Evolutionary conservation across 2,797 vertebrate species (phyloP).

Genomic region (Aulostomus chinensis): DNA sequence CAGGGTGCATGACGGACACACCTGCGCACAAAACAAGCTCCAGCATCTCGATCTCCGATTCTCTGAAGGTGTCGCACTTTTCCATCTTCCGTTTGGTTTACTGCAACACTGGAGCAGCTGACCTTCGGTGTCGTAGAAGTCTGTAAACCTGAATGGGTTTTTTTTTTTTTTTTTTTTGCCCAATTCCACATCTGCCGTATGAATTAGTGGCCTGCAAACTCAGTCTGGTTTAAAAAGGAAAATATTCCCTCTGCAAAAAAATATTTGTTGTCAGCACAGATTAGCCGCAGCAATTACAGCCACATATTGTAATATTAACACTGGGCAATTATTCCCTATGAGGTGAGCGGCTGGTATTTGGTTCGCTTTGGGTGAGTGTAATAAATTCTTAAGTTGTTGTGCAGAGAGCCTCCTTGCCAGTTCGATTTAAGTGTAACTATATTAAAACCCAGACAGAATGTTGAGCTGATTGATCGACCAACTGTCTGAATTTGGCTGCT

Average conservation of each 20-base stretch:
- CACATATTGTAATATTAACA: conserved; percentile 53
- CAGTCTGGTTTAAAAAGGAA: conserved; percentile 57
- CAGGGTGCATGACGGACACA: conserved; percentile 34
- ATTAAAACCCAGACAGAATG: conserved; percentile 43
- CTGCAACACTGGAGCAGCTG: conserved; percentile 23
- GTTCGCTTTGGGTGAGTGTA: conserved; percentile 48
- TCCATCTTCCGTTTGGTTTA: not conserved
- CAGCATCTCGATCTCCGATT: not conserved
- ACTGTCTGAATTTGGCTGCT: conserved; percentile 44
- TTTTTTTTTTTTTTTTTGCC: conserved; percentile 59
- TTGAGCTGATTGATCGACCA: conserved; percentile 50
- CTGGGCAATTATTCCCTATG: conserved; percentile 17
- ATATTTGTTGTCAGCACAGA: conserved; percentile 73
- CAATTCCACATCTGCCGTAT: conserved; percentile 66
- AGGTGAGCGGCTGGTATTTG: conserved; percentile 55
- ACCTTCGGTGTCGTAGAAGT: too few relatives aligned
- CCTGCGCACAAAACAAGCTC: conserved; percentile 33
- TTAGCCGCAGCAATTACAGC: conserved; percentile 59
- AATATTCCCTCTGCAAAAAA: conserved; percentile 62
- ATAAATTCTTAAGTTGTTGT: conserved; percentile 59
- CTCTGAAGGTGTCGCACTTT: not conserved
- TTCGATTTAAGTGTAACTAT: conserved; percentile 45
- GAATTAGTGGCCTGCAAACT: conserved; percentile 58
- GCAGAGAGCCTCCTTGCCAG: conserved; percentile 29
- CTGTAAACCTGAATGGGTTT: conserved; percentile 58